phyloP scores from a whole-genome alignment of 2,888 invertebrate genomes.

The Herminia tarsipennalis region DNA sequence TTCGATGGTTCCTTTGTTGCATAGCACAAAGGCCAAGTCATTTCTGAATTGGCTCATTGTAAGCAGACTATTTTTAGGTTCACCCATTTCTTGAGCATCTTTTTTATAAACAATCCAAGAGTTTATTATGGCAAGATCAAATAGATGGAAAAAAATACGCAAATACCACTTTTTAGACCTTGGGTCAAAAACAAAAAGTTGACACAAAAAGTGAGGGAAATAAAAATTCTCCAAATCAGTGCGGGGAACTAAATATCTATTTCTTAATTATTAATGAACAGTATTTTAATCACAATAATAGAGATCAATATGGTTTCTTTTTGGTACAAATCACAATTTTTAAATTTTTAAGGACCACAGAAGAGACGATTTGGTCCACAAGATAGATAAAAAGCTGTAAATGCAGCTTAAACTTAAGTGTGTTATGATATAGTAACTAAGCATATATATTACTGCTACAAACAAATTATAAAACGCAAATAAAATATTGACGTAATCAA shows the following conservation, averaged over 20 bases:
- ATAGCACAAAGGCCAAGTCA: conserved; percentile 55
- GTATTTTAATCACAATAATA: no score
- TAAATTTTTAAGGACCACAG: background rate
- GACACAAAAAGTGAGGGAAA: background rate
- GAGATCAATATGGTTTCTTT: background rate
- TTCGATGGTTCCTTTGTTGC: conserved; percentile 54
- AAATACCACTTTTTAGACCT: conserved; percentile 58
- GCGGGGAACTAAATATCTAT: background rate
- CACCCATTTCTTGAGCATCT: conserved; percentile 10
- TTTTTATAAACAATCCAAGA: conserved; percentile 49
- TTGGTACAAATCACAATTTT: background rate
- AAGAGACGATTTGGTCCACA: background rate
- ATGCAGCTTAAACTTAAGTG: no score
- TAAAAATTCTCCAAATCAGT: background rate
- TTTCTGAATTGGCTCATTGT: conserved; percentile 49
- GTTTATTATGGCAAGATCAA: conserved; percentile 51
- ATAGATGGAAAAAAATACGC: conserved; percentile 53
- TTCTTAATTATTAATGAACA: background rate
- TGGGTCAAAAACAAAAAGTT: background rate
- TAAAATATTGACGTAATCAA: no score
- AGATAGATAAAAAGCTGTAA: background rate
- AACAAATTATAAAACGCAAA: no score
- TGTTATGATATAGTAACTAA: no score
- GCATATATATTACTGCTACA: no score
- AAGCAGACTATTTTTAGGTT: conserved; percentile 48